These are phyloP conservation scores for Cephus runcator DNA, from an alignment of 2,888 invertebrate species.

Conservation along the genomic window DNA sequence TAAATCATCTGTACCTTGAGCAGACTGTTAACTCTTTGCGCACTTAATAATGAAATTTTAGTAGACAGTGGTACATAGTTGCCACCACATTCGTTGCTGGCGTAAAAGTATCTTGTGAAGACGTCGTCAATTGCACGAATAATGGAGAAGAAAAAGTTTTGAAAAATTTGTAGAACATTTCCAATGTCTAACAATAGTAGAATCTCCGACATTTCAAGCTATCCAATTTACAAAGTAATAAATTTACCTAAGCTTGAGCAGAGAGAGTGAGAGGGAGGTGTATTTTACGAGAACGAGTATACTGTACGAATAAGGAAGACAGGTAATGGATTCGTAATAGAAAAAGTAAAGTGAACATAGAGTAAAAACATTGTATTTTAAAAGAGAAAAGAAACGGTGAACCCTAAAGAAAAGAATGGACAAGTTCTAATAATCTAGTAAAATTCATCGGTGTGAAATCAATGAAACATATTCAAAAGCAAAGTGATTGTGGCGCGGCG, in stretches of 20 bases:
- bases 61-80: background rate
- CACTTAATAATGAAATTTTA: background rate
- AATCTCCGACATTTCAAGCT: background rate
- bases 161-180: background rate
- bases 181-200: background rate
- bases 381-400: background rate
- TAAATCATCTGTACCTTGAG: background rate
- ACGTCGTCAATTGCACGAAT: background rate
- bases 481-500: slow-evolving; percentile 18
- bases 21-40: background rate
- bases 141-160: background rate
- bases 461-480: slow-evolving; percentile 12
- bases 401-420: background rate
- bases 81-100: background rate
- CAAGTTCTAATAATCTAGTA: background rate
- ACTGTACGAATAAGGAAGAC: background rate
- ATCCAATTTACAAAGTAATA: background rate
- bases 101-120: background rate
- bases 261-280: background rate
- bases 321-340: background rate
- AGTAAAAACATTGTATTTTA: background rate
- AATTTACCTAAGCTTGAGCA: background rate
- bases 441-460: background rate
- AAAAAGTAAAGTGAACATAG: background rate
- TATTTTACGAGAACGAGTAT: background rate